Percentiles rank a stretch among this genome's conserved stretches.
Evolutionary conservation across 2,888 invertebrate species (phyloP).

Genomic region (Scaptomyza tumidula): DNA sequence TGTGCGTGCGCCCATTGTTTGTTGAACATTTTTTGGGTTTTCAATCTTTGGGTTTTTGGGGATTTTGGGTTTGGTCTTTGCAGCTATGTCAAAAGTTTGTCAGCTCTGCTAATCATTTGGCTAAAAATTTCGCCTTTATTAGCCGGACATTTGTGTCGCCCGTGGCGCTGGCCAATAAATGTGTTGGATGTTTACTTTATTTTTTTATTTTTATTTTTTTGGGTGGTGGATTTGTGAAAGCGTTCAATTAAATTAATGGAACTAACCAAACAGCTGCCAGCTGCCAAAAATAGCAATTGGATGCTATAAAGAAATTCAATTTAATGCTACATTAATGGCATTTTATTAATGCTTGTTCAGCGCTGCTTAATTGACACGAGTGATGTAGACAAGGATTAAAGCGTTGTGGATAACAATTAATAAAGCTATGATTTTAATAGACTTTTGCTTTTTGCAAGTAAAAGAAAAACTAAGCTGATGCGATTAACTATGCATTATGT

Average conservation of each 20-base stretch:
- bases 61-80: conserved; percentile 20
- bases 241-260: conserved; percentile 82
- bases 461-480: background rate
- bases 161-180: conserved; percentile 43
- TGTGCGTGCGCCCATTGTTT: conserved; percentile 58
- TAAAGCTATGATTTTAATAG: background rate
- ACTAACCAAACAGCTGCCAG: conserved; percentile 55
- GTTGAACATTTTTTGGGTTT: conserved; percentile 27
- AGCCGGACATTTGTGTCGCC: conserved; percentile 42
- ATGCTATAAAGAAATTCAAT: conserved; percentile 56
- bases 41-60: conserved; percentile 5
- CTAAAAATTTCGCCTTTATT: conserved; percentile 28
- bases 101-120: conserved; percentile 43
- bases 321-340: conserved; percentile 35
- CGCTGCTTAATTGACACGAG: conserved; percentile 4
- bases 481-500: background rate
- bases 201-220: conserved; percentile 5
- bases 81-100: conserved; percentile 65
- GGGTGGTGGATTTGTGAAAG: conserved; percentile 75
- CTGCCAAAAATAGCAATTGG: conserved; percentile 29
- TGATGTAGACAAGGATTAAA: background rate
- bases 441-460: background rate
- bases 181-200: conserved; percentile 33
- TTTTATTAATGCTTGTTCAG: conserved; percentile 29
- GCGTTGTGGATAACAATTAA: background rate